Evolutionary conservation across 2,113 vertebrate species (phyloP).

Genomic region (Heloderma charlesbogerti): DNA sequence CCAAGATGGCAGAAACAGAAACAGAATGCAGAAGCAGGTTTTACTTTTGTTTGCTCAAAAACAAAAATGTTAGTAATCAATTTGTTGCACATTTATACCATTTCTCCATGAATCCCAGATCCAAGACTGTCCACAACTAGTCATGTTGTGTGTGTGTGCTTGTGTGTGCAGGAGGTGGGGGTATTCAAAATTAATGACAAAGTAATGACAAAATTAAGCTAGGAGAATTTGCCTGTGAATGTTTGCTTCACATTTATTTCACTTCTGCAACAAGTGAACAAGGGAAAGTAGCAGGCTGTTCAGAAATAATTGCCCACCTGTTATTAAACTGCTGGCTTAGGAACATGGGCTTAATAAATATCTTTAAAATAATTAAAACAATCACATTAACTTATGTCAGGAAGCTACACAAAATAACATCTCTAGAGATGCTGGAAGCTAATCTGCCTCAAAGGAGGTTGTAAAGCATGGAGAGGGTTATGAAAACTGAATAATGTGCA

Average conservation of each 20-base stretch:
- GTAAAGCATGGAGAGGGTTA: neutral
- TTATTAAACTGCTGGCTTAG: neutral
- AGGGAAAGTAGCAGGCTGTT: neutral
- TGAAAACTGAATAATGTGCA: neutral
- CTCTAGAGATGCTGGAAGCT: conserved; percentile 25
- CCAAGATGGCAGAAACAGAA: neutral
- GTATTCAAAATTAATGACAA: too few species aligned
- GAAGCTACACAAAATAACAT: neutral
- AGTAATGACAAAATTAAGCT: neutral
- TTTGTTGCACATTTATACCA: neutral
- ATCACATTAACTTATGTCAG: neutral
- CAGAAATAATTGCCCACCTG: neutral
- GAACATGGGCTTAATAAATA: neutral
- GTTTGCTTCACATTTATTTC: neutral
- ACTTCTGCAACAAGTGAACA: neutral
- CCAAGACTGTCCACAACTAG: neutral
- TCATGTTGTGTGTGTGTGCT: neutral
- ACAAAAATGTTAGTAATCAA: neutral
- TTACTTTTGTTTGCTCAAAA: neutral
- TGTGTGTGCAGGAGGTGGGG: too few species aligned
- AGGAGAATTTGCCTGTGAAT: neutral
- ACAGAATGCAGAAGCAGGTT: neutral
- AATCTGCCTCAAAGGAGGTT: neutral
- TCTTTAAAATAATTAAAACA: conserved; percentile 15
- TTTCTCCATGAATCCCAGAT: neutral